These are phyloP conservation scores for Seladonia tumulorum DNA, from an alignment of 2,888 invertebrate genomes.

Conservation along the genomic window DNA sequence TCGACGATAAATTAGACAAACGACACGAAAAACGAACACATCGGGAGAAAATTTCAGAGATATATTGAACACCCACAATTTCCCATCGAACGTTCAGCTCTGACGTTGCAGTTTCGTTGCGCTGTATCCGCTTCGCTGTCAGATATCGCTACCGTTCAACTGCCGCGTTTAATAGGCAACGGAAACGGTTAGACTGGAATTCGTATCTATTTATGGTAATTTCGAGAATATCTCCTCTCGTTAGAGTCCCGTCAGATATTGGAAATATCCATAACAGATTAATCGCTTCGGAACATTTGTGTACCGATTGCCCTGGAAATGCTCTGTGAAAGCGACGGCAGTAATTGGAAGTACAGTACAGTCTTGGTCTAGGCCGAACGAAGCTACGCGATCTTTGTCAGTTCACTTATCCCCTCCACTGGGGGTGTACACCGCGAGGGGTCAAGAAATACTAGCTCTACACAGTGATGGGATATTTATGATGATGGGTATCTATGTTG, in stretches of 20 bases:
- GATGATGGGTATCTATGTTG: too few relatives aligned
- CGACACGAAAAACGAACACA: too few relatives aligned
- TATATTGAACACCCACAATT: background rate
- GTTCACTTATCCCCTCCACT: too few relatives aligned
- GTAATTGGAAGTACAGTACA: background rate
- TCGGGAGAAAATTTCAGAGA: too few relatives aligned
- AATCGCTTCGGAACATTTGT: background rate
- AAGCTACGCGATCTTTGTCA: too few relatives aligned
- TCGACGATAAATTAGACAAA: background rate
- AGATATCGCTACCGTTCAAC: background rate
- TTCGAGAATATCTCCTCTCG: slow-evolving; percentile 4
- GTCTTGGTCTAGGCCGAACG: too few relatives aligned
- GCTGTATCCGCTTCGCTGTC: background rate
- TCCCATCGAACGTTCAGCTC: background rate
- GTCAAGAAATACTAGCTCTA: too few relatives aligned
- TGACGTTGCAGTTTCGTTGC: background rate
- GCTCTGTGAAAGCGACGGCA: background rate
- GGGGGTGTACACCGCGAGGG: too few relatives aligned
- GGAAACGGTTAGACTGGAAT: slow-evolving; percentile 28
- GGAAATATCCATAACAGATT: slow-evolving; percentile 28
- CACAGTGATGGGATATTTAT: too few relatives aligned
- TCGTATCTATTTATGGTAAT: background rate
- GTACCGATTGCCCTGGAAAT: background rate
- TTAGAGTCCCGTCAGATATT: slow-evolving; percentile 2
- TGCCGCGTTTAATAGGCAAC: background rate